Percentiles rank a stretch among this genome's conserved stretches.
Evolutionary conservation across 2,113 vertebrate genomes (phyloP).

Genomic region (Calypte anna): DNA sequence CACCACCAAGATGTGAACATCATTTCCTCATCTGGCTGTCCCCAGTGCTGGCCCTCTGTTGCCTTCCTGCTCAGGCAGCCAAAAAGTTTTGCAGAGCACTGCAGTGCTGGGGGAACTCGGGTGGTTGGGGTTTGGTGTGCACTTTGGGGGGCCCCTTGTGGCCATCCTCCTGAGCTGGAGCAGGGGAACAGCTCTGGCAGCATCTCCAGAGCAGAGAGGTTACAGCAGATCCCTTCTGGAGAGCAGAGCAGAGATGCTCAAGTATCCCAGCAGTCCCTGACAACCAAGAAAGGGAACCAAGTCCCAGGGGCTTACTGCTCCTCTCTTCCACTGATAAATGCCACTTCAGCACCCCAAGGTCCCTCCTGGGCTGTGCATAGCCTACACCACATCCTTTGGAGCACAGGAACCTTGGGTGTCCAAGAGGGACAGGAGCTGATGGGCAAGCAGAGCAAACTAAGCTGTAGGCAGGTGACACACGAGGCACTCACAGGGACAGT

Average conservation of each 20-base stretch:
- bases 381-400: not conserved
- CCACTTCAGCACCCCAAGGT: not conserved
- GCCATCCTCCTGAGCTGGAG: not conserved
- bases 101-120: not conserved
- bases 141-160: not conserved
- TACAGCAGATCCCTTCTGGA: not conserved
- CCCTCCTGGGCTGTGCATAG: not conserved
- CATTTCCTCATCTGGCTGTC: not conserved
- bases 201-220: not conserved
- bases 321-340: not conserved
- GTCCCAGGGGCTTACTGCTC: not conserved
- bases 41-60: not conserved
- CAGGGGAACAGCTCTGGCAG: not conserved
- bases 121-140: accelerated
- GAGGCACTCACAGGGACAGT: not conserved
- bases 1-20: not conserved
- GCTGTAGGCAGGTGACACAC: not conserved
- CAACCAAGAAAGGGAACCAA: not conserved
- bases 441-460: not conserved
- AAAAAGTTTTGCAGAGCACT: not conserved
- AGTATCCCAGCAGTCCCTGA: not conserved
- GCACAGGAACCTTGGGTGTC: not conserved
- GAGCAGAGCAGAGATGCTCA: not conserved
- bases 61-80: not conserved
- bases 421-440: not conserved